phyloP scores from a whole-genome alignment of 2,113 vertebrate species.

The Columba janthina region DNA sequence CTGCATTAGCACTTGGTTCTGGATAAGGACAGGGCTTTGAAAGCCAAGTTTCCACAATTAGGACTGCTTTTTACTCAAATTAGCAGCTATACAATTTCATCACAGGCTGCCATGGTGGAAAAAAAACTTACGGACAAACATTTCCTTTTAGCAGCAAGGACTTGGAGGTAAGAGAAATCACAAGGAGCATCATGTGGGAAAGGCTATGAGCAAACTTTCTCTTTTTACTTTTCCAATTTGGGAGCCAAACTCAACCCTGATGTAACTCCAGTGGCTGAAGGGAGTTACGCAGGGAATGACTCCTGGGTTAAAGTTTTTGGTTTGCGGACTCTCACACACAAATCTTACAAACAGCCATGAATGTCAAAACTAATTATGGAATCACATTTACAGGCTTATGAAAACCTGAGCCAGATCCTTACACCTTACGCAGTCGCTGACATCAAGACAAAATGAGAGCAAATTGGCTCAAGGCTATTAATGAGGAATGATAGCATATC shows the following conservation, averaged over 20 bases:
- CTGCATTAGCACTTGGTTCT: constrained; percentile 35
- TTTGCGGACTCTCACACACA: neutral
- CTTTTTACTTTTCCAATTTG: constrained; percentile 64
- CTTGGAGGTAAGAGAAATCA: constrained; percentile 66
- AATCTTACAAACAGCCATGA: constrained; percentile 40
- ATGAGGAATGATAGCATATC: neutral
- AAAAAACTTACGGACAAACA: constrained; percentile 62
- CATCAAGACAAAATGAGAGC: neutral
- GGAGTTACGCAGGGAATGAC: constrained; percentile 8
- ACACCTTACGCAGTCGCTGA: neutral
- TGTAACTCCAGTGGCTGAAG: constrained; percentile 45
- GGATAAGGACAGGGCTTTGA: neutral
- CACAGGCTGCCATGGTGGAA: constrained; percentile 65
- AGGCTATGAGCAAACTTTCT: constrained; percentile 62
- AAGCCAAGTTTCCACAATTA: constrained; percentile 37
- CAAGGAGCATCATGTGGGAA: constrained; percentile 68
- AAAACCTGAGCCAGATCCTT: constrained; percentile 13
- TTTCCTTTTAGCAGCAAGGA: constrained; percentile 61
- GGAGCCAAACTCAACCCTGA: constrained; percentile 55
- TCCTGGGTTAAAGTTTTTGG: constrained; percentile 27
- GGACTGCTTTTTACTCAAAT: constrained; percentile 46
- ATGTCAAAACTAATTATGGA: constrained; percentile 37
- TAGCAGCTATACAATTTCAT: constrained; percentile 69
- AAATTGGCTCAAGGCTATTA: constrained; percentile 13
- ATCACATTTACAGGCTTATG: neutral